Base-by-base conservation (phyloP, 1,140 invertebrate genomes). In the Drosophila biarmipes region DNA sequence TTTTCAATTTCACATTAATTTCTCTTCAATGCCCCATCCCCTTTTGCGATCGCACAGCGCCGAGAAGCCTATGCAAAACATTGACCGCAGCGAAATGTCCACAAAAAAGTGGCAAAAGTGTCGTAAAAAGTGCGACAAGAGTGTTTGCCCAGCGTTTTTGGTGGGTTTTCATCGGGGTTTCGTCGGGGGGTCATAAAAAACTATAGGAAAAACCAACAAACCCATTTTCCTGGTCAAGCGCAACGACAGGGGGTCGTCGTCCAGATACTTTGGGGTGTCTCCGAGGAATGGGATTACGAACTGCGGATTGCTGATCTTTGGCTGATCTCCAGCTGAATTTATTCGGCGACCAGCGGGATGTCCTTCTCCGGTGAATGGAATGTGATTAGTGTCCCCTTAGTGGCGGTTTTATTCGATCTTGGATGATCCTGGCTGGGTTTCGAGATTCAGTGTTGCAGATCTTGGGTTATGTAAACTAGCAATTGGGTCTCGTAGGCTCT, bases 1-100 rank as follows among this genome's bases (percentile, higher is more conserved):
- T 84, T 84, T 76, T 68, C 82, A 87, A 87, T 87, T 87, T 87
- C 82, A 87, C 82, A 87, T 87, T 87, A 87, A 87, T 87, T 87
- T 87, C 82, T 76, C 56, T 73, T 89, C 74, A 87, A 87, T 81
- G 63, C 29, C 55, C 52, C 67, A 59, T 59, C 56, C 78, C 72
- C n/a, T 45, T 63, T 64, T 72, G 71, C 38, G 55, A 38, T 58
- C 57, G 42, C 59, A 4, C 4, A 15, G 5, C 14, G 52, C 48
- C 43, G 46, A 37, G 57, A 48, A 46, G 62, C 75, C 75, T 78
- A 84, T 84, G 80, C 69, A 69, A 71, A 61, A 61, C 35, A 48
- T 77, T 87, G 82, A 87, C 82, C 82, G 75, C 78, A 59, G 27
- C 78, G 57, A 72, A 86, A 87, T 68, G 64, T 68, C 69, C 78